phyloP scores from a whole-genome alignment of 1,140 invertebrate genomes.

The Coptotermes formosanus region DNA sequence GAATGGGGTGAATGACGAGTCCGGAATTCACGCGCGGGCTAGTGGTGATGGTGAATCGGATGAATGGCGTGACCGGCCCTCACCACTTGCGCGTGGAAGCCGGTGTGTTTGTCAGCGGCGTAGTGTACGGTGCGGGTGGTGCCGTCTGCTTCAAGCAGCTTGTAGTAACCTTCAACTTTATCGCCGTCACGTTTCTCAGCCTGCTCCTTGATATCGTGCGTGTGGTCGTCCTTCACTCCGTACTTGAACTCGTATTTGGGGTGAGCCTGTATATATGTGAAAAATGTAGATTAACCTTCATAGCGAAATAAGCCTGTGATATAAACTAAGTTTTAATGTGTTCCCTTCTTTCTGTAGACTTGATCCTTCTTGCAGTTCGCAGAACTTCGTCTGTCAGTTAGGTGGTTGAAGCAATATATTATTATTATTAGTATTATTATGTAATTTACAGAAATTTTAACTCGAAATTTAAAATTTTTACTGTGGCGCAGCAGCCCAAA shows the following conservation, averaged over 20 bases:
- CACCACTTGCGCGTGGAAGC: not conserved
- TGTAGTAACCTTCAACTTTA: slow-evolving; percentile 9
- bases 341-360: no score
- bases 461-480: no score
- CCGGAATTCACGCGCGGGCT: not conserved
- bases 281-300: no score
- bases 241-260: slow-evolving; percentile 24
- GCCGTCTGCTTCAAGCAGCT: not conserved
- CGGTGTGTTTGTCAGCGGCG: slow-evolving; percentile 27
- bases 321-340: no score
- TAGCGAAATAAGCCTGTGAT: no score
- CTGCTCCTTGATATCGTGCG: slow-evolving; percentile 17
- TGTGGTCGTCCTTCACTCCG: slow-evolving; percentile 9
- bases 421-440: no score
- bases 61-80: slow-evolving; percentile 37
- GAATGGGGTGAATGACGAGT: not conserved
- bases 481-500: no score
- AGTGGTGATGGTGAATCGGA: slow-evolving; percentile 43
- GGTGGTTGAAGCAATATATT: no score
- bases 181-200: slow-evolving; percentile 11
- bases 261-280: not conserved
- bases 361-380: no score
- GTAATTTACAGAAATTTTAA: no score
- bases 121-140: slow-evolving; percentile 12
- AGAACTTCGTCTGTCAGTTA: no score